Evolutionary conservation across 2,797 vertebrate species (phyloP), one percentile per base, ranked within the genome.

Genomic region (Sebastes minor): DNA sequence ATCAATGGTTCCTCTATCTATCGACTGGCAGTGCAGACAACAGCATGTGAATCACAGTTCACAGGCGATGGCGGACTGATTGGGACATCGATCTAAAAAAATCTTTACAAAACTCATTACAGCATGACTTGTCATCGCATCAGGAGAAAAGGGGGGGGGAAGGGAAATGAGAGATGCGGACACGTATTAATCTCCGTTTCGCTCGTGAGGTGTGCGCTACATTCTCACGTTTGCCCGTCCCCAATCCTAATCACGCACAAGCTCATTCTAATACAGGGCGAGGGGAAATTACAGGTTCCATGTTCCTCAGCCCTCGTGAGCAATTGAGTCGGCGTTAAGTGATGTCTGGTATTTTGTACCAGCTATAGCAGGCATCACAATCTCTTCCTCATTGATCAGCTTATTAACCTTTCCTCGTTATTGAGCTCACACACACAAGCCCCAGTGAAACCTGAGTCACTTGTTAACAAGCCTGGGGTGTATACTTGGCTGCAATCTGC

Each of bases 81-180:
- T 93, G 92, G 94, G 86, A 82, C 91, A 96, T 96, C 71, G 94
- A 96, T 95, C 91, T 81, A 49, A 76, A 89, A 92, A 95, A 95
- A 96, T 96, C 96, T 94, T 95, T 96, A 92, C 84, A 87, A 85
- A 95, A 95, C 89, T 95, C 95, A 96, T 96, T 95, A 95, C 91
- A 84, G 89, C 76, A 61, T 87, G 84, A 94, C 92, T 93, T 92
- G 93, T 95, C 95, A 94, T 93, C 71, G 55, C 81, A 80, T 74
- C 74, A 46, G 71, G 52, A 61, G 57, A 70, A 22, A 42, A 16
- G 12, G n/a, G 63, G 22, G 22, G 63, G 20, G 28, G 16, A 12
- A 9, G 5, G 79, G 33, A 16, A 79, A 77, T 69, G 82, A 84
- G 82, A 73, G 82, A 89, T 30, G 78, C 66, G 74, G 71, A 72